Evolutionary conservation across 2,113 vertebrate genomes (phyloP).

Genomic region (Pseudorhombus dupliciocellatus): DNA sequence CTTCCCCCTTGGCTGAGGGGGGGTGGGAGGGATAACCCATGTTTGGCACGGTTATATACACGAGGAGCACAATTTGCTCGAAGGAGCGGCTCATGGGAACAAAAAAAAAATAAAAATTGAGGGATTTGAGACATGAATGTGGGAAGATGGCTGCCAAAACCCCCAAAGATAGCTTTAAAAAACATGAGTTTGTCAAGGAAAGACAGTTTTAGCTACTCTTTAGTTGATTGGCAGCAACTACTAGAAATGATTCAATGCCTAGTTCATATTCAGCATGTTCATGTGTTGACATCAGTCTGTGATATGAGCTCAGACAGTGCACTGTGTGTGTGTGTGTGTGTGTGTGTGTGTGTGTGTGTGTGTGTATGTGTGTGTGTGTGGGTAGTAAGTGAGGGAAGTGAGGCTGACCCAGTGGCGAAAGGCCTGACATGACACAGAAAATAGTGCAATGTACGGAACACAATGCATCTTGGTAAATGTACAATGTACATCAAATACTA

Average conservation of each 20-base stretch:
- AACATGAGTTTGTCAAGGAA: slow-evolving; percentile 19
- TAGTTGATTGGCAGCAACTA: slow-evolving; percentile 25
- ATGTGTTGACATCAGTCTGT: slow-evolving; percentile 20
- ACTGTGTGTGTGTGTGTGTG: not conserved
- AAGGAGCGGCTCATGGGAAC: slow-evolving; percentile 74
- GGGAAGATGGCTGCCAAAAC: slow-evolving; percentile 78
- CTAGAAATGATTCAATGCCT: slow-evolving; percentile 15
- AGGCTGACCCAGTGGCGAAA: slow-evolving; percentile 45
- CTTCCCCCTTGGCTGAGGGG: slow-evolving; percentile 11
- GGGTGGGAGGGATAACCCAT: slow-evolving; percentile 47
- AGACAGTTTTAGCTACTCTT: slow-evolving; percentile 18
- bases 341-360: slow-evolving; percentile 12
- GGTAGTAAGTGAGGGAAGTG: slow-evolving; percentile 77
- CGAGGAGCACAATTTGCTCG: slow-evolving; percentile 70
- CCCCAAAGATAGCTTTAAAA: slow-evolving; percentile 14
- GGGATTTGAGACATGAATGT: slow-evolving; percentile 84
- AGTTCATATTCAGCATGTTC: slow-evolving; percentile 41
- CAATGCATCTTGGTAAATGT: slow-evolving; percentile 90
- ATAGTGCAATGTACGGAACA: slow-evolving; percentile 98
- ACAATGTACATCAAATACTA: slow-evolving; percentile 97
- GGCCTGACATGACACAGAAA: slow-evolving; percentile 84
- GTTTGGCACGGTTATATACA: slow-evolving; percentile 82
- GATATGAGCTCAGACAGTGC: slow-evolving; percentile 45
- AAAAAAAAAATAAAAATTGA: slow-evolving; percentile 63
- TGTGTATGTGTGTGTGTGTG: not conserved